Base-by-base conservation (phyloP, 2,113 vertebrate genomes). In the Prionailurus bengalensis region DNA sequence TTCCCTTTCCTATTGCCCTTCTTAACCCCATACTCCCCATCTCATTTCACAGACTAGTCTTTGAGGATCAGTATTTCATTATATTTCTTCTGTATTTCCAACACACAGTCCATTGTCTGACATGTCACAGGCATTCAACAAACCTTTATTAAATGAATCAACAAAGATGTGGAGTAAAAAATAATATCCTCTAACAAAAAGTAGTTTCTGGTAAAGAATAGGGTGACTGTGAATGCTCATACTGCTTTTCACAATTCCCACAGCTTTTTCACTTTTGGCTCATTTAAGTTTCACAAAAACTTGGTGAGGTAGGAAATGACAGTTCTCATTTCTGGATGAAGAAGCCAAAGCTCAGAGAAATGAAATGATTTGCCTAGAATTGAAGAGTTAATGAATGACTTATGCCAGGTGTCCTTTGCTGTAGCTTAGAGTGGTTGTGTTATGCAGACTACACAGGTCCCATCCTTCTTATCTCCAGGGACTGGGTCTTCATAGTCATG, bases 321-420 rank as follows among this genome's bases (percentile, higher is more conserved):
- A 36, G 5, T 65, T 84, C 11, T 85, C 14, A 63, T 74, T 86
- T 85, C 76, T 91, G 93, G 76, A 66, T n/a, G 31, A 65, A 80
- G 86, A 73, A 23, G 80, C 39, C 4, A 13, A 89, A 48, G 42
- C 31, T 74, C 66, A 89, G 91, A 85, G 71, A 85, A 89, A 25
- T 29, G 81, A 63, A 53, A 27, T n/a, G 12, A 11, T 45, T 96
- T 61, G 15, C 15, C 27, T 29, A 48, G 82, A 79, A 85, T 84
- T 13, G 3, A 2, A 74, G 92, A 87, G 10, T 93, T 85, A 53
- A 48, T 61, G n/a, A 89, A 36, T 70, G 42, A 13, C 10, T 42
- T 71, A 83, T 74, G 29, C 63, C 90, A 85, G 42, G 73, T 73
- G 83, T 91, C 14, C 19, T 95, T 83, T 80, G 31, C n/a, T 83